Evolutionary conservation across 2,797 vertebrate species (phyloP).

Genomic region (Chromis chromis): DNA sequence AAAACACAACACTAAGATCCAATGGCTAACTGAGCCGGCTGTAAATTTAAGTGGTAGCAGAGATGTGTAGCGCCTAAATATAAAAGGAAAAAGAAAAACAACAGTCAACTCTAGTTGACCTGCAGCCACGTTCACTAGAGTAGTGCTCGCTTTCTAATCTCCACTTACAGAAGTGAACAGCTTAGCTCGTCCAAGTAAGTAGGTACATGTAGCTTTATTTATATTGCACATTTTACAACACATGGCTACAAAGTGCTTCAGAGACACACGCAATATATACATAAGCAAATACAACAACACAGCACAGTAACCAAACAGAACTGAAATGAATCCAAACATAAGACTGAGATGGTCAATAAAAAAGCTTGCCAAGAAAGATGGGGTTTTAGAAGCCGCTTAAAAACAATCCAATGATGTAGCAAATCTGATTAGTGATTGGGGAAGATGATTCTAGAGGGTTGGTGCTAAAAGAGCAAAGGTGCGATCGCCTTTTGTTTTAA

Average conservation of each 20-base stretch:
- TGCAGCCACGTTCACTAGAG: slow-evolving; percentile 25
- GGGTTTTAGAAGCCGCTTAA: not conserved
- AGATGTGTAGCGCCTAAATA: not conserved
- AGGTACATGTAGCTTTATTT: too few relatives aligned
- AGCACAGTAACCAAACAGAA: not conserved
- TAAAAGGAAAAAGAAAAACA: not conserved
- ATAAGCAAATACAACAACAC: too few relatives aligned
- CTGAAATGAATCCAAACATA: too few relatives aligned
- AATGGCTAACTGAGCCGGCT: not conserved
- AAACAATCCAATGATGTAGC: not conserved
- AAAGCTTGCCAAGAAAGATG: not conserved
- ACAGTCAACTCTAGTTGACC: not conserved
- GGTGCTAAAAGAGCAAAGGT: not conserved
- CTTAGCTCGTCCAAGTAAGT: slow-evolving; percentile 49
- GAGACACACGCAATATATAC: too few relatives aligned
- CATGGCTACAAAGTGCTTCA: too few relatives aligned
- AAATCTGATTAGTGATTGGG: slow-evolving; percentile 5
- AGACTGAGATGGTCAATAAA: not conserved
- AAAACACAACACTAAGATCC: not conserved
- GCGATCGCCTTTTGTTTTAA: not conserved
- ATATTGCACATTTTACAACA: too few relatives aligned
- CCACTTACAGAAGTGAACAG: slow-evolving; percentile 40
- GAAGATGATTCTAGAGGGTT: not conserved
- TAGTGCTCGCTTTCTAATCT: slow-evolving; percentile 51
- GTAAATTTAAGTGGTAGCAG: not conserved